Conservation (phyloP, 1,140 invertebrate genomes). For the Aphelinus atriplicis region DNA sequence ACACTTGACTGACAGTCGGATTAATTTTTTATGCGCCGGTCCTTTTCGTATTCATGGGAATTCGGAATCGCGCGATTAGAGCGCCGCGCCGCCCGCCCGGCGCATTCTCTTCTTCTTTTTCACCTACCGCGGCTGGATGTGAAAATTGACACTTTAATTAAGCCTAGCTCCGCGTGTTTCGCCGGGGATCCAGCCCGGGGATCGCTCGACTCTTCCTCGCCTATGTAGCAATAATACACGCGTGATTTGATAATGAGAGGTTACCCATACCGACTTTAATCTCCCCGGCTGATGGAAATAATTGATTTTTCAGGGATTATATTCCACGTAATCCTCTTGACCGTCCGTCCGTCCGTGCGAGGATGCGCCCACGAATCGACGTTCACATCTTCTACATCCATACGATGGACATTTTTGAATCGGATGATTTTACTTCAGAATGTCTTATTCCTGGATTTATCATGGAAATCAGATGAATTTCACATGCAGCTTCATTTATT, state of each 20-base stretch:
- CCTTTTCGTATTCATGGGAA: constrained; percentile 34
- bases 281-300: not conserved
- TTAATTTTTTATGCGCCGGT: constrained; percentile 24
- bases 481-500: no score
- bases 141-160: constrained; percentile 35
- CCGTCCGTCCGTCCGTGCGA: no score
- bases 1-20: constrained; percentile 32
- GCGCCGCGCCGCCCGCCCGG: not conserved
- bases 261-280: constrained; percentile 2
- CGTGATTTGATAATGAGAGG: constrained; percentile 20
- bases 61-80: not conserved
- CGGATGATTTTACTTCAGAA: no score
- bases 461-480: no score
- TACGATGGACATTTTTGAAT: no score
- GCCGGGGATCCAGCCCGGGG: no score
- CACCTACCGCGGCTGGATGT: not conserved
- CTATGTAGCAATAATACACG: not conserved
- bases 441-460: no score
- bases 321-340: no score
- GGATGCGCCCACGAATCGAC: no score
- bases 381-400: no score
- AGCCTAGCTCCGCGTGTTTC: not conserved
- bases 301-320: not conserved
- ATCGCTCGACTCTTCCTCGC: not conserved
- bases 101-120: not conserved